Evolutionary conservation across 2,113 vertebrate genomes (phyloP).

Genomic region (Pedetes capensis): DNA sequence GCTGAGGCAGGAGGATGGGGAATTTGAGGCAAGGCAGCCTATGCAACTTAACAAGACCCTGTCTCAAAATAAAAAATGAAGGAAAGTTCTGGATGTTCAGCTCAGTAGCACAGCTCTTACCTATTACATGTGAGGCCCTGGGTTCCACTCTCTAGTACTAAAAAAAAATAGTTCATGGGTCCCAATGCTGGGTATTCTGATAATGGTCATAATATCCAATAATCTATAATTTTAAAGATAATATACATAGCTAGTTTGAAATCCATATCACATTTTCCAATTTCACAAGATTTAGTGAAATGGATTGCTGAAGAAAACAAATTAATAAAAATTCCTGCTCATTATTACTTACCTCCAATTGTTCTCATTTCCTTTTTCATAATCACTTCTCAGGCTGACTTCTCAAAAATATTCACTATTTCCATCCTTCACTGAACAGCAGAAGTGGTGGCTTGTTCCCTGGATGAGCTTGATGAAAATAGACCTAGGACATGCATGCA

Average conservation of each 20-base stretch:
- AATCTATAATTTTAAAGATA: not conserved
- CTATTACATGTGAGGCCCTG: no score
- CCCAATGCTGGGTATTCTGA: not conserved
- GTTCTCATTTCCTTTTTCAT: not conserved
- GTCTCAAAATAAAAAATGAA: no score
- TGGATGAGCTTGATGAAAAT: not conserved
- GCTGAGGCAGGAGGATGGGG: no score
- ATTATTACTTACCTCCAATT: accelerated
- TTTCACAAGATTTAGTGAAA: not conserved
- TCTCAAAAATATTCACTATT: not conserved
- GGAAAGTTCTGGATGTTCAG: no score
- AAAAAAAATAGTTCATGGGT: not conserved
- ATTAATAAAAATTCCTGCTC: not conserved
- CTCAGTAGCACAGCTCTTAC: no score
- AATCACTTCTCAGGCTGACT: not conserved
- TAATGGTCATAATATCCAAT: not conserved
- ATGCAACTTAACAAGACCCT: no score
- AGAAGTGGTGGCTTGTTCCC: not conserved
- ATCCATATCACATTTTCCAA: not conserved
- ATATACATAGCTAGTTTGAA: not conserved
- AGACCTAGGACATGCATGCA: not conserved
- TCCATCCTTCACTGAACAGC: not conserved
- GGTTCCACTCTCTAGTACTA: no score
- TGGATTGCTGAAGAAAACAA: not conserved
- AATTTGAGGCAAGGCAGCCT: no score